Base-by-base conservation (phyloP, 2,113 vertebrate genomes). In the Cephalopholis sonnerati region DNA sequence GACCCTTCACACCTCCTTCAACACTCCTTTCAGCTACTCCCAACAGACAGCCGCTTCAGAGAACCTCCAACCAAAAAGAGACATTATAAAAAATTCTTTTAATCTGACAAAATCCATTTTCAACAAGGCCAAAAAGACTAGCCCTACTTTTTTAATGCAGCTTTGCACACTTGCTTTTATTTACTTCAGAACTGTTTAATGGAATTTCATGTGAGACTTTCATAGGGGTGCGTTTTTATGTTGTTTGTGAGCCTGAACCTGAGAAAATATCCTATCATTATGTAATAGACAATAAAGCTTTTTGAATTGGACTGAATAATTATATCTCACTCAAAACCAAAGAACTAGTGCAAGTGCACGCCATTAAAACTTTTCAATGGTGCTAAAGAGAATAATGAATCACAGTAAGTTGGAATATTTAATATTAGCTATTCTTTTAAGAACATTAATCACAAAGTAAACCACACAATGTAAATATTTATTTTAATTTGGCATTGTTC, bases 61-160 rank as follows among this genome's bases (percentile, higher is more conserved):
- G 39, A 25, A 32, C 36, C 36, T 13, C 44, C 22, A 29, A 22
- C 44, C 65, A 61, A 50, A 69, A 51, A 68, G 41, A 77, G 11
- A 48, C 12, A n/a, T 13, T 4, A 39, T 13, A 16, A 79, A n/a
- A 50, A 22, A 4, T 9, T 50, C 24, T 25, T 48, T 68, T 12
- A 61, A 70, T 70, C 51, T 39, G 29, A 59, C 22, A 53, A 78
- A 20, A 61, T 69, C 54, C 54, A 50, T 68, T 67, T 51, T 32
- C 29, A 51, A 29, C 65, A 67, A 18, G 65, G 27, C 27, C 66
- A 69, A 51, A 27, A 11, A 36, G 46, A 29, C 65, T 29, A 25
- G 1, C 10, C 3, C 66, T 32, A 44, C 41, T 44, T 44, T n/a
- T n/a, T 44, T 12, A 2, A 18, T 67, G 29, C 18, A 36, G 29